These are phyloP conservation scores for Cryptotermes secundus DNA, from an alignment of 1,140 invertebrate species.

Conservation along the genomic window DNA sequence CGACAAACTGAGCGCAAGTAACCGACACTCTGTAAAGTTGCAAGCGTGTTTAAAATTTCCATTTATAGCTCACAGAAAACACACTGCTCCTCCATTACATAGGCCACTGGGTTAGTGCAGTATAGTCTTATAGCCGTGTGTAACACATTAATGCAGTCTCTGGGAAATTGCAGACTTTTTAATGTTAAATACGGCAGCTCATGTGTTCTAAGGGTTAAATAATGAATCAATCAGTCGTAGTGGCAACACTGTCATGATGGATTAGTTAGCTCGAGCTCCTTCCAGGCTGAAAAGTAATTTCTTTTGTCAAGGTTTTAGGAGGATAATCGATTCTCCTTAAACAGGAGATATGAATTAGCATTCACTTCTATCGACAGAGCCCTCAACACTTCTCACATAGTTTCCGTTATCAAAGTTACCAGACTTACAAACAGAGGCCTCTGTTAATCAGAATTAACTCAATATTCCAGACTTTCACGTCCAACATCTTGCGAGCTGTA, in stretches of 20 bases:
- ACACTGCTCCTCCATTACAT: no score
- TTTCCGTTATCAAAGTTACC: neutral
- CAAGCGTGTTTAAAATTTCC: no score
- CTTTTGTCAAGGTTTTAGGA: neutral
- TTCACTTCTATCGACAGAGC: neutral
- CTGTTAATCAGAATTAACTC: neutral
- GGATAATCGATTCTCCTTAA: neutral
- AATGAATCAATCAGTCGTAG: no score
- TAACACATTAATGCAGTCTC: no score
- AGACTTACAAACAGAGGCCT: neutral
- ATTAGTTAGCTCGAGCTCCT: neutral
- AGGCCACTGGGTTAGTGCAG: no score
- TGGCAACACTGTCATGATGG: neutral
- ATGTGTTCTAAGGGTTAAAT: no score
- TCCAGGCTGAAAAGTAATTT: neutral
- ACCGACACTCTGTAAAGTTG: no score
- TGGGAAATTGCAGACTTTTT: no score
- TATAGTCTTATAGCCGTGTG: no score
- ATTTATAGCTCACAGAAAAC: no score
- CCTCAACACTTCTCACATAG: neutral
- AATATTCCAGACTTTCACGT: neutral
- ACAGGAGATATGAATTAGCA: conserved; percentile 10
- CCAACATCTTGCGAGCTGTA: neutral
- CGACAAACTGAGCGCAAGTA: no score
- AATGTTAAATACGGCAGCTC: no score